Base-by-base conservation (phyloP, 2,797 vertebrate species). In the Xenops minutus region DNA sequence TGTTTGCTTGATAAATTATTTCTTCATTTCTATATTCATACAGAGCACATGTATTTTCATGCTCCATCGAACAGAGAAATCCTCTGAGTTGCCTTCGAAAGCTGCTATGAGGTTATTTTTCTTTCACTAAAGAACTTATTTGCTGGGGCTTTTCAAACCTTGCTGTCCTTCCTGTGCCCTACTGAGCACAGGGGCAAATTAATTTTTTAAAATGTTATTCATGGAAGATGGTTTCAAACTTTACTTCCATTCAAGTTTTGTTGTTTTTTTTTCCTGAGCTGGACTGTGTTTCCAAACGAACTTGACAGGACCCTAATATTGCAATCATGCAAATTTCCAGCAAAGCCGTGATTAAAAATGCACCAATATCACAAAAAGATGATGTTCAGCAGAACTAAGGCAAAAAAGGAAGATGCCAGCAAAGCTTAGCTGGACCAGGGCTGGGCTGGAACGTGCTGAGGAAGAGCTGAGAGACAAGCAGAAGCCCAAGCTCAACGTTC, bases 31-130 rank as follows among this genome's bases (percentile, higher is more conserved):
- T 81, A 14, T 55, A 88, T 91, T 93, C 82, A 72, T 51, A 66
- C 43, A 63, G 85, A 92, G 91, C 84, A 82, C 56, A 51, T 75
- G 77, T 49, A 77, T 95, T 94, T 96, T 95, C 93, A 95, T 2
- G 13, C 66, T 67, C 80, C 16, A 12, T 3, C 95, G 94, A 95
- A 85, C 61, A 81, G 66, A 81, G 59, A 87, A 89, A 84, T 83
- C 37, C 69, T 68, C 36, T 71, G 85, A 85, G 76, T 92, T 90
- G 88, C 82, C 75, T 77, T 12, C 76, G 85, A 88, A 94, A 91
- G 69, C 30, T 79, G 56, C 75, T 83, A 75, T 95, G 88, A 88
- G 34, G 14, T 89, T 72, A 71, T 88, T 88, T 90, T 91, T 89
- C 88, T 93, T 88, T 69, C 64, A 26, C 67, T 67, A 73, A 49